Conservation (phyloP, 2,888 invertebrate species). For the Ypsolopha scabrella region DNA sequence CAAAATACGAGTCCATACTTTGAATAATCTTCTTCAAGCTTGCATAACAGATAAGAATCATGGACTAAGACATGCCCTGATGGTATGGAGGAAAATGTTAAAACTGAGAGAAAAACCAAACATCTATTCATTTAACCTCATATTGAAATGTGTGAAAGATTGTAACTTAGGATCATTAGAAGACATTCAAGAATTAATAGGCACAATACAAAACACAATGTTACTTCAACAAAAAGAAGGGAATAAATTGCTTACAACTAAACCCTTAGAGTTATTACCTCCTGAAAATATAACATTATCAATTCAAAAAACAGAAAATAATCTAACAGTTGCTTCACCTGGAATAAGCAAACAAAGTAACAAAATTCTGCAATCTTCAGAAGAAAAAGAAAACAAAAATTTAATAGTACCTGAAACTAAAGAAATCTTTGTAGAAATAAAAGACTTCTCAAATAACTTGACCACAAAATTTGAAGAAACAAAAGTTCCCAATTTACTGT, state of each 20-base stretch:
- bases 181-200: constrained; percentile 66
- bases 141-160: constrained; percentile 83
- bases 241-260: neutral
- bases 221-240: neutral
- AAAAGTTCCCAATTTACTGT: constrained; percentile 75
- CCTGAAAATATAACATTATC: neutral
- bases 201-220: constrained; percentile 31
- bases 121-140: constrained; percentile 82
- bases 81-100: constrained; percentile 89
- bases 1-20: constrained; percentile 74
- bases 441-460: constrained; percentile 3
- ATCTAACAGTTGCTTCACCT: no score
- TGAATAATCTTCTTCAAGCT: constrained; percentile 85
- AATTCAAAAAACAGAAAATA: no score
- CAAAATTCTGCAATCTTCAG: no score
- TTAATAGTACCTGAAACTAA: constrained; percentile 18
- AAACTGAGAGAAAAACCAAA: constrained; percentile 74
- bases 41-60: constrained; percentile 82
- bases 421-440: no score
- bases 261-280: neutral
- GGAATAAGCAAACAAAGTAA: no score
- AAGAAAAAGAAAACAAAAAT: constrained; percentile 10
- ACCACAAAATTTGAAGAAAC: constrained; percentile 16
- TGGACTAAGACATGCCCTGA: constrained; percentile 85
- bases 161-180: constrained; percentile 80